Evolutionary conservation across 2,797 vertebrate genomes (phyloP), one percentile per base, ranked within the genome.

Genomic region (Pristis pectinata): DNA sequence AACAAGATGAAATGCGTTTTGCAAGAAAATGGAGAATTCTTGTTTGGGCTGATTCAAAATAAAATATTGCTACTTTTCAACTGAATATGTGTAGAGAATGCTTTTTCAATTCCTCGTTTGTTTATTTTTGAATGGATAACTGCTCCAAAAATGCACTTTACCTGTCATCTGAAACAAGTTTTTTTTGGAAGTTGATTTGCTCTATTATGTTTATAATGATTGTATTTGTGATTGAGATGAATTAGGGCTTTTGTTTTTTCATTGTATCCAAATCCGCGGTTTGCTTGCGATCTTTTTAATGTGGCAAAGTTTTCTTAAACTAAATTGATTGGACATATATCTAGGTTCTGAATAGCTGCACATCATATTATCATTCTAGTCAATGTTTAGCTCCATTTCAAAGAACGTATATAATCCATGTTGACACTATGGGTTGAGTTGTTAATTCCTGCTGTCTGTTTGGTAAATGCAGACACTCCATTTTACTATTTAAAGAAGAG

Each of bases 1-100:
- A 96, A 99, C 98, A 92, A 97, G 98, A 97, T 99, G 44, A 94
- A 53, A 44, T 74, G 70, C 72, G 74, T 74, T 70, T 94, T 94
- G 37, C 67, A 74, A 93, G 91, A 93, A 72, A 67, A 72, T 93
- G 34, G 34, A 89, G 56, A 89, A 89, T 91, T 53, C 64, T 91
- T 64, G 59, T 91, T 41, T 8, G n/a, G 34, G 17, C 34, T 91
- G 59, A 91, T 91, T 61, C 67, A 61, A 91, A 91, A 91, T 91
- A 91, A 91, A 91, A 91, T 91, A 91, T 91, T 41, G 7, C 59
- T 89, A 67, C 64, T 67, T 89, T 89, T 19, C 85, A 89, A 85
- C 49, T 10, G 53, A 15, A 22, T 87, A 30, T 91, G 59, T n/a
- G 59, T 17, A 41, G 59, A 41, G 17, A 67, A 64, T 22, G 7